Evolutionary conservation across 2,113 vertebrate species (phyloP).

Genomic region (Alethe diademata): DNA sequence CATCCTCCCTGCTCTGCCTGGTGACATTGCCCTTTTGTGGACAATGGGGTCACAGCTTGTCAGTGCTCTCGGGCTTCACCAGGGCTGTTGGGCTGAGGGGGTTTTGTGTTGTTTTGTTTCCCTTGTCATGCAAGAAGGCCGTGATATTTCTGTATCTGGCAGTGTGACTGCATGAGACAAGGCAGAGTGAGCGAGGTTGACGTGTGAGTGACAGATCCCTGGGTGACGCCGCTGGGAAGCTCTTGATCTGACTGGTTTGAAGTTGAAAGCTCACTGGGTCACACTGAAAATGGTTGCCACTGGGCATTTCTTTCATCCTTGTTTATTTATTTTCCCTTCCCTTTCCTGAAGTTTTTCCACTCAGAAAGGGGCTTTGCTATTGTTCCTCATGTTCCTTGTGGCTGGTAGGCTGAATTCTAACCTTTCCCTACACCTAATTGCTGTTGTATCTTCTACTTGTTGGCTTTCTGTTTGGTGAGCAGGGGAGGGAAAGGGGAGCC

Average conservation of each 20-base stretch:
- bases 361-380: not conserved
- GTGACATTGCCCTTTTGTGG: not conserved
- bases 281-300: constrained; percentile 74
- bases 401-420: not conserved
- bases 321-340: constrained; percentile 57
- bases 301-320: constrained; percentile 80
- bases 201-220: constrained; percentile 70
- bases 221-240: constrained; percentile 67
- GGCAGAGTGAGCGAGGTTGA: constrained; percentile 39
- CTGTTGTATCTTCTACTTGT: not conserved
- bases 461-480: not conserved
- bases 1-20: not conserved
- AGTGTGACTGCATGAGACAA: constrained; percentile 27
- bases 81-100: not conserved
- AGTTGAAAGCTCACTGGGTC: constrained; percentile 76
- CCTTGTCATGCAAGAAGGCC: not conserved
- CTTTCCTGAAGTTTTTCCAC: constrained; percentile 11
- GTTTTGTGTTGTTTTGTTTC: not conserved
- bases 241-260: constrained; percentile 78
- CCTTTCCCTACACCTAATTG: not conserved
- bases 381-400: not conserved
- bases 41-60: not conserved
- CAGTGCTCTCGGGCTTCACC: not conserved
- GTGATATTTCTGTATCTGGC: constrained; percentile 33
- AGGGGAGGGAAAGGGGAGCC: not conserved